These are phyloP conservation scores for Trichonephila clavata DNA, from an alignment of 1,140 invertebrate genomes.

Conservation along the genomic window DNA sequence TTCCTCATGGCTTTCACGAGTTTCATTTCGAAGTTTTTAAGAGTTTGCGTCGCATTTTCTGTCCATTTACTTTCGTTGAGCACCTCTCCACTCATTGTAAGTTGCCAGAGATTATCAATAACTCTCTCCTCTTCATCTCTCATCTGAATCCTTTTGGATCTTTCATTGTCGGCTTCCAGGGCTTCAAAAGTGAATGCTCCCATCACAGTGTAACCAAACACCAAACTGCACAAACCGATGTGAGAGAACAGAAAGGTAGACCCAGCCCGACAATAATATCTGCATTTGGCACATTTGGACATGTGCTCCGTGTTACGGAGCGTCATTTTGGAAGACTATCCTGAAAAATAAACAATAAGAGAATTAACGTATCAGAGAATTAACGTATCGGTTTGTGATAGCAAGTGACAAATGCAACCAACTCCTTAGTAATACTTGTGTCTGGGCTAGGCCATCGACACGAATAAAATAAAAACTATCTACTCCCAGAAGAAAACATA, in stretches of 20 bases:
- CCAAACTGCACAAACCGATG: conserved; percentile 95
- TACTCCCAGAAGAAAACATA: too few species aligned
- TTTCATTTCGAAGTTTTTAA: conserved; percentile 79
- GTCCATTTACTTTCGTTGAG: conserved; percentile 80
- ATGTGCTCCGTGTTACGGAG: conserved; percentile 19
- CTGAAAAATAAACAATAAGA: neutral
- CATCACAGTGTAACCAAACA: conserved; percentile 96
- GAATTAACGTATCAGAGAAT: neutral
- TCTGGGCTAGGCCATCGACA: too few species aligned
- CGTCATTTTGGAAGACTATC: neutral
- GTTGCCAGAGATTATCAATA: conserved; percentile 79
- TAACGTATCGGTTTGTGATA: too few species aligned
- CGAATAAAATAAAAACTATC: too few species aligned
- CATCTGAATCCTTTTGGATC: conserved; percentile 76
- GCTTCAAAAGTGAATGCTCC: conserved; percentile 95
- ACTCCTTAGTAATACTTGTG: too few species aligned
- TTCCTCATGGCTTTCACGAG: conserved; percentile 78
- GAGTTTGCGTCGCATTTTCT: conserved; percentile 80
- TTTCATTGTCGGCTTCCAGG: conserved; percentile 80
- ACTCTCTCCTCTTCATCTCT: conserved; percentile 62
- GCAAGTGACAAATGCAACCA: too few species aligned
- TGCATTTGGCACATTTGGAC: conserved; percentile 77
- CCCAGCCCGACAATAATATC: conserved; percentile 78
- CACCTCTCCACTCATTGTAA: conserved; percentile 79
- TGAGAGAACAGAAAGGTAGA: conserved; percentile 86